These are phyloP conservation scores for Agapostemon virescens DNA, from an alignment of 2,888 invertebrate genomes.

Conservation along the genomic window DNA sequence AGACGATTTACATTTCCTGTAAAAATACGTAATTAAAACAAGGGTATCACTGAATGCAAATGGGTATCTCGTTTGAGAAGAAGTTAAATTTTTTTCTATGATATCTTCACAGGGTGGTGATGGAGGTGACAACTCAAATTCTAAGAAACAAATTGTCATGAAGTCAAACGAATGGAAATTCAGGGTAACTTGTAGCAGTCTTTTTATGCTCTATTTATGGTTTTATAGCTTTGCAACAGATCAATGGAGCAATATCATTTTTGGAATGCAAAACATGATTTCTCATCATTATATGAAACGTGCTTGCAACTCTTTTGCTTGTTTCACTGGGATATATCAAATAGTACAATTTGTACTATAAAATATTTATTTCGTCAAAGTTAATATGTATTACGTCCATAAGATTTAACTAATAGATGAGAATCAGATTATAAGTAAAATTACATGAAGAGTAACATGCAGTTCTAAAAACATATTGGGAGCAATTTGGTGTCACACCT, in stretches of 20 bases:
- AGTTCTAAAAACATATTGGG: neutral
- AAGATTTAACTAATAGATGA: slow-evolving; percentile 36
- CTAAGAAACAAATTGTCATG: slow-evolving; percentile 81
- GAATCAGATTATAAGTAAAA: neutral
- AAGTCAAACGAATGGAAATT: slow-evolving; percentile 86
- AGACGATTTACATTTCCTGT: slow-evolving; percentile 13
- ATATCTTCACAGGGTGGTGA: slow-evolving; percentile 81
- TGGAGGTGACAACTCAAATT: slow-evolving; percentile 81
- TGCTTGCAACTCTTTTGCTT: slow-evolving; percentile 63
- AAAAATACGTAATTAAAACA: slow-evolving; percentile 21
- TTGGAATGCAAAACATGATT: slow-evolving; percentile 56
- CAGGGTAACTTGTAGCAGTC: slow-evolving; percentile 83
- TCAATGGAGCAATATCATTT: slow-evolving; percentile 63
- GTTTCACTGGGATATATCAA: slow-evolving; percentile 58
- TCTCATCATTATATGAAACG: slow-evolving; percentile 59
- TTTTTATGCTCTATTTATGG: slow-evolving; percentile 67
- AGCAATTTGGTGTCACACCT: slow-evolving; percentile 5
- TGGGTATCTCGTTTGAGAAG: slow-evolving; percentile 31
- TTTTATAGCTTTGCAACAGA: slow-evolving; percentile 70
- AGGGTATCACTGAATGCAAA: slow-evolving; percentile 23
- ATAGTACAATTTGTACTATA: slow-evolving; percentile 45
- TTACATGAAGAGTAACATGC: neutral
- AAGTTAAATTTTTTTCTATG: slow-evolving; percentile 67
- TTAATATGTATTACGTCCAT: slow-evolving; percentile 19
- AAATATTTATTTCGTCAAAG: slow-evolving; percentile 33